Evolutionary conservation across 2,113 vertebrate species (phyloP), one percentile per base, ranked within the genome.

Genomic region (Loxodonta africana): DNA sequence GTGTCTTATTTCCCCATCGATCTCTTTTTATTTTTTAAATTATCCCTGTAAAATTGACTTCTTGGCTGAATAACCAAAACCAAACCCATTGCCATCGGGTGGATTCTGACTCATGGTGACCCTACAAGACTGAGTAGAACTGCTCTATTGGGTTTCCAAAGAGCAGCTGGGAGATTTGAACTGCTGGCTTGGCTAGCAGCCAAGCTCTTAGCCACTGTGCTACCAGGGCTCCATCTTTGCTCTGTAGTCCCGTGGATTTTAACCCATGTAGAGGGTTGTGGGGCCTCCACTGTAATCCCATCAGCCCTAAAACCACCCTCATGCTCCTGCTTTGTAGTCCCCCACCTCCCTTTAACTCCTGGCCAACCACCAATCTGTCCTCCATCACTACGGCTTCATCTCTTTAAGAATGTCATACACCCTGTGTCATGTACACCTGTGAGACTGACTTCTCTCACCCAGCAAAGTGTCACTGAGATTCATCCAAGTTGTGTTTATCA

Each of bases 401-500:
- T 91, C 85, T 85, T 91, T 28, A 87, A 94, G n/a, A 93, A 90
- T 48, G 6, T 87, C 20, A 80, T 63, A 63, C 21, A 92, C 80
- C 10, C 26, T 81, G 82, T 89, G 33, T 73, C 33, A 90, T 48
- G 5, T 67, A 85, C 84, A 20, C 73, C 94, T 77, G 46, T 46
- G 41, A 77, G 41, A 26, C 74, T 26, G 44, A 46, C 44, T 77
- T 77, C 44, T 46, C 92, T 53, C 33, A 67, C 62, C 83, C 9
- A 76, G 71, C 28, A 81, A 93, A 93, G 74, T 93, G 21, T 25
- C 30, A 78, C 51, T 90, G 25, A 71, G 44, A 82, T 81, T 88
- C 33, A 82, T 33, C 30, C 21, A 76, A 41, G n/a, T 53, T 86
- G 3, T 15, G 46, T 20, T 0, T 67, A 37, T 87, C 90, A 92